These are phyloP conservation scores for Bombus turneri DNA, from an alignment of 1,140 invertebrate genomes.

Conservation along the genomic window DNA sequence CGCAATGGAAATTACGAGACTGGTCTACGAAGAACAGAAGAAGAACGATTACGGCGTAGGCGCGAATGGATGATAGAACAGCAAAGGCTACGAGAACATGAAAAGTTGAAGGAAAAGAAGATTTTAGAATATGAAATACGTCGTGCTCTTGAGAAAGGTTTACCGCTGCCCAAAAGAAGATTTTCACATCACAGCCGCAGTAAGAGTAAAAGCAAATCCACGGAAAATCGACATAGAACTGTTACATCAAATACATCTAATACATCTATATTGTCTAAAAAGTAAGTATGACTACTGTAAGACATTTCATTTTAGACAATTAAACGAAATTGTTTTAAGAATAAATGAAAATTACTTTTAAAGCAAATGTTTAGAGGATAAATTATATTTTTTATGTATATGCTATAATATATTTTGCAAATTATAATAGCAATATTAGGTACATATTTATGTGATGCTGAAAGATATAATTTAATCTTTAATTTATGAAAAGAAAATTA, in stretches of 20 bases:
- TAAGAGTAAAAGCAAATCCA: conserved; percentile 55
- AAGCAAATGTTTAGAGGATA: neutral
- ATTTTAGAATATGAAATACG: conserved; percentile 57
- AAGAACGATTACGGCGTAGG: conserved; percentile 53
- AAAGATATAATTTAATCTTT: neutral
- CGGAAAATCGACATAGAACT: conserved; percentile 3
- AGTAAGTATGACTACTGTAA: conserved; percentile 46
- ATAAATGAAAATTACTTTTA: neutral
- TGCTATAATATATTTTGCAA: neutral
- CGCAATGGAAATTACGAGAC: conserved; percentile 23
- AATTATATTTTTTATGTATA: no score
- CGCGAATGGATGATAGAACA: conserved; percentile 56
- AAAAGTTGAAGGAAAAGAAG: conserved; percentile 55
- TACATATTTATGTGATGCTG: neutral
- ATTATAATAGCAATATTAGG: neutral
- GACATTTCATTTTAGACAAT: neutral
- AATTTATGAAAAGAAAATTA: neutral
- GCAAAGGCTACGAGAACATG: conserved; percentile 49
- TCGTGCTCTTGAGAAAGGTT: conserved; percentile 37
- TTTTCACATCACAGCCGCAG: conserved; percentile 13
- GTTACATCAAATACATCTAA: conserved; percentile 21
- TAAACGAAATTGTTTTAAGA: no score
- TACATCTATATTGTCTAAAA: conserved; percentile 59
- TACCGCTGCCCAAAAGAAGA: conserved; percentile 21
- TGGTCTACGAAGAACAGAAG: conserved; percentile 40